phyloP scores from a whole-genome alignment of 2,888 invertebrate genomes.

The Ophion ellenae region DNA sequence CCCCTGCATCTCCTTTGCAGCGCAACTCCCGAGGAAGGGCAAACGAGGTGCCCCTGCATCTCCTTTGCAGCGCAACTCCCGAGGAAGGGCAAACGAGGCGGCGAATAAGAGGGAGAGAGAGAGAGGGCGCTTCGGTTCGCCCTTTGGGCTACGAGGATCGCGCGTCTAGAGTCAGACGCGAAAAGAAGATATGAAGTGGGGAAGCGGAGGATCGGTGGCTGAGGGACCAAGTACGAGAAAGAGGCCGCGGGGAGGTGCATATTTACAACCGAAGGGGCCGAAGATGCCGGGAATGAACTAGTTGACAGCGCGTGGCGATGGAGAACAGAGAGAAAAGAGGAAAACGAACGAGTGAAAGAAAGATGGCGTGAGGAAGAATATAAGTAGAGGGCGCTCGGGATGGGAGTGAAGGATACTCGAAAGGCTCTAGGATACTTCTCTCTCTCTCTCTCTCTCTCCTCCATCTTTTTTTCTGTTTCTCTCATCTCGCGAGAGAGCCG shows the following conservation, averaged over 20 bases:
- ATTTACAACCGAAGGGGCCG: conserved; percentile 50
- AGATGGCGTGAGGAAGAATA: conserved; percentile 68
- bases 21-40: conserved; percentile 4
- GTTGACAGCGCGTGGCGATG: conserved; percentile 67
- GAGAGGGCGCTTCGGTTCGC: conserved; percentile 41
- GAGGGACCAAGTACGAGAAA: not conserved
- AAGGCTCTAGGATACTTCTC: conserved; percentile 81
- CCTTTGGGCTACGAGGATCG: conserved; percentile 48
- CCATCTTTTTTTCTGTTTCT: conserved; percentile 58
- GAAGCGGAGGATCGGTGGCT: conserved; percentile 19
- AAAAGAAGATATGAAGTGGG: conserved; percentile 38
- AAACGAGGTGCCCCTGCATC: conserved; percentile 63
- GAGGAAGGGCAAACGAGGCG: conserved; percentile 65
- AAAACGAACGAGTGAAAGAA: conserved; percentile 54
- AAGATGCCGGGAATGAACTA: conserved; percentile 70
- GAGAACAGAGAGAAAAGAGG: conserved; percentile 56
- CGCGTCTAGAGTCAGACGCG: conserved; percentile 50
- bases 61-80: not conserved
- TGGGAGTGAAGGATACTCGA: conserved; percentile 82
- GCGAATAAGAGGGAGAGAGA: conserved; percentile 53
- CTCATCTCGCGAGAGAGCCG: conserved; percentile 23
- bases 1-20: not conserved
- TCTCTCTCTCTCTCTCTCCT: conserved; percentile 64
- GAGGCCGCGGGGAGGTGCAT: conserved; percentile 28
- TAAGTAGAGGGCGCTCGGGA: conserved; percentile 76